Evolutionary conservation across 2,888 invertebrate genomes (phyloP).

Genomic region (Heliothis peltigera): DNA sequence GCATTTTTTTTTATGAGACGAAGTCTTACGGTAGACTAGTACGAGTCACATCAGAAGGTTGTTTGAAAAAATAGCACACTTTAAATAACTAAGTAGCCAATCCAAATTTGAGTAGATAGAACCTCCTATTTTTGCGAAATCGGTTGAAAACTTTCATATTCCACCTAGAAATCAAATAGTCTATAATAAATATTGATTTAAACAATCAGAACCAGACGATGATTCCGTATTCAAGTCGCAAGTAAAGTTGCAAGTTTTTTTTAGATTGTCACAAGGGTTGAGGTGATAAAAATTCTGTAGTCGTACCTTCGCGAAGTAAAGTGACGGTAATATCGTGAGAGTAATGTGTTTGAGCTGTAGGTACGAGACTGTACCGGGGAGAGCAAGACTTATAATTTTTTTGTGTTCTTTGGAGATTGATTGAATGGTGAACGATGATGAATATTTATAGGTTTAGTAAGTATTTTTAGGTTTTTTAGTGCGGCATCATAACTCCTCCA

Average conservation of each 20-base stretch:
- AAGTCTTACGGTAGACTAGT: too few species aligned
- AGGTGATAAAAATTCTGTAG: slow-evolving; percentile 45
- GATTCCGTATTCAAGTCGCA: slow-evolving; percentile 46
- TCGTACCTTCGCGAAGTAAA: slow-evolving; percentile 6
- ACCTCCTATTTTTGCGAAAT: background rate
- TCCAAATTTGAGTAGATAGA: too few species aligned
- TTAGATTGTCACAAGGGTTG: slow-evolving; percentile 56
- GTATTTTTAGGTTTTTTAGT: background rate
- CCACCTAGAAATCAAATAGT: slow-evolving; percentile 12
- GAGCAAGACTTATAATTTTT: background rate
- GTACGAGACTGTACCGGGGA: slow-evolving; percentile 11
- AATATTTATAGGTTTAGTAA: background rate
- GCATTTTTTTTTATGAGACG: too few species aligned
- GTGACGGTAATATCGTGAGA: slow-evolving; percentile 19
- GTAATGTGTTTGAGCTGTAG: slow-evolving; percentile 44
- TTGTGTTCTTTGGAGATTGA: background rate
- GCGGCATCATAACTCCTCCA: too few species aligned
- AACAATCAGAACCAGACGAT: slow-evolving; percentile 55
- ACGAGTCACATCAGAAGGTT: too few species aligned
- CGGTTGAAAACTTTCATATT: background rate
- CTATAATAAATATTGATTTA: slow-evolving; percentile 53
- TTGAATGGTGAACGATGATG: background rate
- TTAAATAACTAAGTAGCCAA: too few species aligned
- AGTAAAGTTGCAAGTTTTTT: slow-evolving; percentile 50
- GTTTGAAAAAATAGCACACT: too few species aligned